Evolutionary conservation across 2,113 vertebrate genomes (phyloP), one percentile per base, ranked within the genome.

Genomic region (Mugil cephalus): DNA sequence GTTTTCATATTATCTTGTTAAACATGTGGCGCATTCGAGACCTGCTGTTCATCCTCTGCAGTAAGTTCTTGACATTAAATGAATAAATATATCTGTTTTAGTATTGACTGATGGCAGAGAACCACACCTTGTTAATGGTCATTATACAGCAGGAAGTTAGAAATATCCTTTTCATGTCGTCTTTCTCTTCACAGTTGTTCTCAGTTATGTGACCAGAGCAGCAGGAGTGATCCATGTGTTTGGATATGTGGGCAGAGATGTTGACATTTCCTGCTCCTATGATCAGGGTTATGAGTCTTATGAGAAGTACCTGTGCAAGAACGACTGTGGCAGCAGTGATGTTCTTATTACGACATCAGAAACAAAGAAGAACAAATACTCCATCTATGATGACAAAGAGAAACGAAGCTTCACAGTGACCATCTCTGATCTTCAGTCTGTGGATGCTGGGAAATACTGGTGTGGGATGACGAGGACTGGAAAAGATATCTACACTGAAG

Each of bases 401-500:
- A 15, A 6, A 7, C n/a, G 0, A 13, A 39, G 38, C 10, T 64
- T 77, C 47, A 74, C 60, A 21, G 14, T 30, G 0, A 84, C 55
- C 12, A 79, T 86, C 39, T 74, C 56, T 21, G 13, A 17, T 8
- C 64, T 88, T 13, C 21, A 4, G 0, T 2, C 0, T 4, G 1
- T 0, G 0, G 83, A 86, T 52, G 56, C 60, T 58, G 87, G 75
- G 9, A 66, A n/a, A 12, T 88, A 86, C 75, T 77, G 78, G 78
- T 83, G 78, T 64, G 74, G 58, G 1, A 69, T 87, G 64, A 62
- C n/a, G 9, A 58, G 6, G 11, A n/a, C 0, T 7, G 52, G 63
- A 24, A 56, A 12, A 3, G 84, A 86, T 52, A 7, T 74, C 17
- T 80, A 70, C 38, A 56, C 43, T 17, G 63, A 76, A 67, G 77